phyloP scores from a whole-genome alignment of 2,113 vertebrate genomes.

The Leuciscus idus region DNA sequence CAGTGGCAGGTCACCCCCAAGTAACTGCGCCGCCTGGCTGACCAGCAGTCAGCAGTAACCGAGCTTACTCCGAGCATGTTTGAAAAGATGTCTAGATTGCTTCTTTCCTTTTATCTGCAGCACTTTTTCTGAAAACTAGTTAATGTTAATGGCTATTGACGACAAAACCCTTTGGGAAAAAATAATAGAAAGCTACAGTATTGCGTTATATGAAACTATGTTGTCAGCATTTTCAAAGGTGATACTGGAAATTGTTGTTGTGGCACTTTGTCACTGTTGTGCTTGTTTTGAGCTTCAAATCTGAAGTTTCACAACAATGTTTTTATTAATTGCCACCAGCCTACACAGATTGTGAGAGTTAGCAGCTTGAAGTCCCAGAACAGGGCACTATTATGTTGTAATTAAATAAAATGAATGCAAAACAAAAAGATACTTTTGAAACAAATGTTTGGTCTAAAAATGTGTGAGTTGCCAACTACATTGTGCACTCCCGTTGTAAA shows the following conservation, averaged over 20 bases:
- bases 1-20: too few species aligned
- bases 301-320: not conserved
- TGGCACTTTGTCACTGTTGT: constrained; percentile 9
- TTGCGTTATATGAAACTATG: not conserved
- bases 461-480: not conserved
- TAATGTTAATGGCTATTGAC: constrained; percentile 1
- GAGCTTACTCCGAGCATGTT: not conserved
- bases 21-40: too few species aligned
- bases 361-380: constrained; percentile 3
- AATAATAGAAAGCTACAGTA: not conserved
- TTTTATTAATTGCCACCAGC: constrained; percentile 17
- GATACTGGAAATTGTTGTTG: constrained; percentile 9
- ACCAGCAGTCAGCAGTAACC: not conserved
- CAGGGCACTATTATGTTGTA: not conserved
- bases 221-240: not conserved
- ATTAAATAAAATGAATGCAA: not conserved
- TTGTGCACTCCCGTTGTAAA: not conserved
- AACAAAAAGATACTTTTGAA: not conserved
- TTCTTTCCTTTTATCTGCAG: not conserved
- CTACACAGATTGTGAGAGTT: not conserved
- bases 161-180: not conserved
- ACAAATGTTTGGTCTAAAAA: not conserved
- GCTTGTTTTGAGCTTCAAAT: not conserved
- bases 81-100: not conserved
- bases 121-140: not conserved